Percentiles rank a stretch among this genome's conserved stretches.
Conservation (phyloP, 2,113 vertebrate genomes). For the Nothoprocta perdicaria region DNA sequence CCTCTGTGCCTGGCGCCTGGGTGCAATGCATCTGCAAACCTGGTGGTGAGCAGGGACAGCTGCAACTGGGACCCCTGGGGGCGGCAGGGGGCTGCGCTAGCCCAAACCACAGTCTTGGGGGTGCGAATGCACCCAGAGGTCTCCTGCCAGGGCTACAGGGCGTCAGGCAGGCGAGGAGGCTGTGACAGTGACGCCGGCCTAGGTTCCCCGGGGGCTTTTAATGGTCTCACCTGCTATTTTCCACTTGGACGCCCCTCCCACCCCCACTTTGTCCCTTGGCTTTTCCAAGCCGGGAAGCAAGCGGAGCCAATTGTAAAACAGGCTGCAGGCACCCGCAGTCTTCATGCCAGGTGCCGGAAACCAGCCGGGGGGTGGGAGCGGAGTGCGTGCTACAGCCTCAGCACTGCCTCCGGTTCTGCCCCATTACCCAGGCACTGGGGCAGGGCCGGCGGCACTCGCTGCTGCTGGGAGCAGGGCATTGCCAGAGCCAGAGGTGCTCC, state of each 20-base stretch:
- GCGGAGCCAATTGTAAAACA: not conserved
- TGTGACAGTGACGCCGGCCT: not conserved
- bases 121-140: not conserved
- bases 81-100: not conserved
- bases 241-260: not conserved
- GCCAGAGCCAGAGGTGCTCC: not conserved
- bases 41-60: not conserved
- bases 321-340: not conserved
- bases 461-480: not conserved
- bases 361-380: not conserved
- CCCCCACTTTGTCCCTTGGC: not conserved
- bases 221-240: constrained; percentile 27
- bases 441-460: not conserved
- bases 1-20: fast-evolving
- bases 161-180: not conserved
- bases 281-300: constrained; percentile 9
- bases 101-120: not conserved
- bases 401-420: constrained; percentile 32
- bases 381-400: fast-evolving
- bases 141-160: not conserved
- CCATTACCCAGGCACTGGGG: constrained; percentile 2
- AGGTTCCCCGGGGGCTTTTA: not conserved
- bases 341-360: not conserved
- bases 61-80: not conserved
- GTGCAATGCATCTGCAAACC: not conserved